Evolutionary conservation across 2,888 invertebrate species (phyloP).

Genomic region (Hypena proboscidalis): DNA sequence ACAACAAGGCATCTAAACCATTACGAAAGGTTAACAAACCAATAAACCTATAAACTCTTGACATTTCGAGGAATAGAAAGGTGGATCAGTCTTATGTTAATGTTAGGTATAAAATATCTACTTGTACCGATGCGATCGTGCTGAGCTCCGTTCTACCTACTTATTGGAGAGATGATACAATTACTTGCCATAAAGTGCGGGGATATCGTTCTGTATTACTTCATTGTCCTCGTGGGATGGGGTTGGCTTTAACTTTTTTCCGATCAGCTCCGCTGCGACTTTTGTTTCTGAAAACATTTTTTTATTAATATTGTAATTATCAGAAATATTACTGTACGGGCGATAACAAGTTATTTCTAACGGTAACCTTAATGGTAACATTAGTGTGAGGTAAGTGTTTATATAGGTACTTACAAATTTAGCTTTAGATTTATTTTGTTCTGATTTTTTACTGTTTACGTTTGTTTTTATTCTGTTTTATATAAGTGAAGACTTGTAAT

Average conservation of each 20-base stretch:
- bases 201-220: constrained; percentile 70
- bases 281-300: constrained; percentile 23
- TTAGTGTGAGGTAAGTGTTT: too few species aligned
- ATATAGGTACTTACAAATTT: too few species aligned
- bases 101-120: background rate
- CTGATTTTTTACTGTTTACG: too few species aligned
- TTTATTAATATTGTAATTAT: too few species aligned
- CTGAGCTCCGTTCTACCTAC: constrained; percentile 1
- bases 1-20: background rate
- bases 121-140: background rate
- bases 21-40: background rate
- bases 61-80: constrained; percentile 1
- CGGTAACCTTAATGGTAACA: too few species aligned
- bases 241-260: constrained; percentile 64
- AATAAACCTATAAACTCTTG: constrained; percentile 1
- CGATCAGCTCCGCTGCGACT: constrained; percentile 26
- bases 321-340: too few species aligned
- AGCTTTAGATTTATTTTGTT: too few species aligned
- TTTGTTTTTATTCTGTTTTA: too few species aligned
- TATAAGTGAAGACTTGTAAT: too few species aligned
- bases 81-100: background rate
- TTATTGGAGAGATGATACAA: background rate
- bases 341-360: too few species aligned
- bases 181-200: constrained; percentile 49
- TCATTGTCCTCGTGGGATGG: constrained; percentile 66